A percentile compares a stretch with the other conserved stretches of the same genome.
Evolutionary conservation across 1,140 invertebrate species (phyloP).

Genomic region (Platyscapa corneri): DNA sequence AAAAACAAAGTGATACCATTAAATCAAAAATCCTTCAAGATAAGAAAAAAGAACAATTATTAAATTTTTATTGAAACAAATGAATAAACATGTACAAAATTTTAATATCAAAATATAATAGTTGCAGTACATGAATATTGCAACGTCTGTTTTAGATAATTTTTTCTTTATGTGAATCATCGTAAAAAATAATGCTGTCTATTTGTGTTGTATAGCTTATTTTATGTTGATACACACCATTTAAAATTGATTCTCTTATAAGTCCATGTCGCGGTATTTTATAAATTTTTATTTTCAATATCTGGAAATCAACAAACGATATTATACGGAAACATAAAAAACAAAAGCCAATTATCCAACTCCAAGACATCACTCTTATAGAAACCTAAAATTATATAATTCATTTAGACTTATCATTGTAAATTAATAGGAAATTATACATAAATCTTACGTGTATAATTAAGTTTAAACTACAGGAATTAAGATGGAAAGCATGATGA

Average conservation of each 20-base stretch:
- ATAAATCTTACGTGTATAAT: slow-evolving; percentile 46
- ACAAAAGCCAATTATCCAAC: slow-evolving; percentile 55
- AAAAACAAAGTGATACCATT: not conserved
- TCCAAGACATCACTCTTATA: slow-evolving; percentile 55
- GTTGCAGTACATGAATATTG: no score
- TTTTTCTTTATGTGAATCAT: no score
- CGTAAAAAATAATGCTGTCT: no score
- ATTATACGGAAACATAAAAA: slow-evolving; percentile 55
- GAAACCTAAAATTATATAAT: slow-evolving; percentile 45
- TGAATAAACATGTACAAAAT: no score
- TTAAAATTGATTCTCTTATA: not conserved
- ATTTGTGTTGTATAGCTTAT: no score
- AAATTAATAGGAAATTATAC: not conserved
- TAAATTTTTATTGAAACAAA: no score
- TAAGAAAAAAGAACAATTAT: not conserved
- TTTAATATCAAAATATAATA: no score
- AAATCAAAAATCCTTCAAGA: not conserved
- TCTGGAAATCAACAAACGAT: slow-evolving; percentile 55
- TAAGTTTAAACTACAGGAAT: not conserved
- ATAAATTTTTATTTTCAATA: slow-evolving; percentile 57
- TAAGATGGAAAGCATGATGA: not conserved
- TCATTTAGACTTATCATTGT: slow-evolving; percentile 5
- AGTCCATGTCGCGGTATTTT: slow-evolving; percentile 38
- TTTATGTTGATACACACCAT: no score
- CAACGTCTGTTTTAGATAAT: no score